Base-by-base conservation (phyloP, 2,797 vertebrate species). In the Sternarchorhynchus goeldii region DNA sequence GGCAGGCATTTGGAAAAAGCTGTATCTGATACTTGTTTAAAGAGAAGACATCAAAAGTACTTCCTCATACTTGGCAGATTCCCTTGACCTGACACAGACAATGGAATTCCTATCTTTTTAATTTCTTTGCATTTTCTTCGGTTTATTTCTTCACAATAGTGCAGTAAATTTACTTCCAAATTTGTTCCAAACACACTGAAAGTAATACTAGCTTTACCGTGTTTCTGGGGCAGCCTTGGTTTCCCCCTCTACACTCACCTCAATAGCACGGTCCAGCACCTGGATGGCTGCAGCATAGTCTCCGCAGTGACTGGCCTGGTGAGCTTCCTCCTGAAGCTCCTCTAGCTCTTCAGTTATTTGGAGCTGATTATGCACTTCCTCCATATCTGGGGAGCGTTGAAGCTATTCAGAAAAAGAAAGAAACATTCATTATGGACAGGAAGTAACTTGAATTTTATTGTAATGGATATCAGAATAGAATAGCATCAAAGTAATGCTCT, bases 331-430 rank as follows among this genome's bases (percentile, higher is more conserved):
- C 86, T 88, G 89, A 62, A 92, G 87, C 77, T 85, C 83, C 85
- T 94, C 93, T 78, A 94, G 87, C 82, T 94, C 92, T 0, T 86
- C 86, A 0, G 88, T 75, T 16, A 75, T 91, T 36, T 83, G 86
- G 80, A 94, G 89, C 89, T 94, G 94, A 53, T 88, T 89, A 5
- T 67, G 86, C n/a, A 94, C 94, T 75, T 95, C 95, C 36, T 89
- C 86, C 3, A 93, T 87, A 5, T 91, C 87, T 0, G 92, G 90
- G 16, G 91, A 91, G 18, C 91, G 91, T 18, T 88, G 88, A 75
- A 95, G 86, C 95, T 95, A 25, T 18, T 50, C 25, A 21, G 25
- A 41, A 21, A 59, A 31, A 25, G 50, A 64, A n/a, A 21, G 1
- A 41, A n/a, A 69, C 21, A 20, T 16, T 69, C 1, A 10, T 57